A percentile compares a stretch with the other conserved stretches of the same genome.
Conservation (phyloP, 2,113 vertebrate genomes). For the Lepisosteus oculatus region DNA sequence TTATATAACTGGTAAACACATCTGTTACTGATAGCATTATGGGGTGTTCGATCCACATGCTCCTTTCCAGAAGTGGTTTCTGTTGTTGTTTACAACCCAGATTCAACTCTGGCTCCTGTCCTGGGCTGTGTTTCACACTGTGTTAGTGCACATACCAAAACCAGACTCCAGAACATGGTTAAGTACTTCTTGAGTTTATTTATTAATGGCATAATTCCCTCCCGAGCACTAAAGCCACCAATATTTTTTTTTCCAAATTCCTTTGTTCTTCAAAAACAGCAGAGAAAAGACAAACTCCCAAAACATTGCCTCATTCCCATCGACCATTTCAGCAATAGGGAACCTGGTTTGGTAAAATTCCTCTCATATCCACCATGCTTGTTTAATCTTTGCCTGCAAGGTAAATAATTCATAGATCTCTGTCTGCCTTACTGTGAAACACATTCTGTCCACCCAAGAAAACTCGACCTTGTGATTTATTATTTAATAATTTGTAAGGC, state of each 20-base stretch:
- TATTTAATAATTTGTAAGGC: slow-evolving; percentile 89
- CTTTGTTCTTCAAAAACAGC: slow-evolving; percentile 33
- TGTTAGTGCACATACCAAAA: slow-evolving; percentile 30
- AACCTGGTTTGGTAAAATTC: slow-evolving; percentile 73
- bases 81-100: neutral
- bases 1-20: too few relatives aligned
- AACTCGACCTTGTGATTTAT: slow-evolving; percentile 89
- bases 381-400: slow-evolving; percentile 80
- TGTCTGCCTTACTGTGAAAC: slow-evolving; percentile 84
- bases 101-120: slow-evolving; percentile 17
- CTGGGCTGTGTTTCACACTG: slow-evolving; percentile 23
- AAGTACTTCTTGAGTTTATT: slow-evolving; percentile 71
- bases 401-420: slow-evolving; percentile 85
- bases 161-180: slow-evolving; percentile 53
- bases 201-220: slow-evolving; percentile 71
- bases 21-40: too few relatives aligned
- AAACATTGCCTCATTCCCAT: slow-evolving; percentile 63
- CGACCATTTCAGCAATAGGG: slow-evolving; percentile 71
- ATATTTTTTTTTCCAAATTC: slow-evolving; percentile 50
- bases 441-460: slow-evolving; percentile 83
- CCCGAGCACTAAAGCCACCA: slow-evolving; percentile 51
- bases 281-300: slow-evolving; percentile 15
- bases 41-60: too few relatives aligned
- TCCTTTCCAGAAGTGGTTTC: neutral
- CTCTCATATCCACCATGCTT: slow-evolving; percentile 71